Conservation (phyloP, 2,797 vertebrate species). For the Sternotherus odoratus region DNA sequence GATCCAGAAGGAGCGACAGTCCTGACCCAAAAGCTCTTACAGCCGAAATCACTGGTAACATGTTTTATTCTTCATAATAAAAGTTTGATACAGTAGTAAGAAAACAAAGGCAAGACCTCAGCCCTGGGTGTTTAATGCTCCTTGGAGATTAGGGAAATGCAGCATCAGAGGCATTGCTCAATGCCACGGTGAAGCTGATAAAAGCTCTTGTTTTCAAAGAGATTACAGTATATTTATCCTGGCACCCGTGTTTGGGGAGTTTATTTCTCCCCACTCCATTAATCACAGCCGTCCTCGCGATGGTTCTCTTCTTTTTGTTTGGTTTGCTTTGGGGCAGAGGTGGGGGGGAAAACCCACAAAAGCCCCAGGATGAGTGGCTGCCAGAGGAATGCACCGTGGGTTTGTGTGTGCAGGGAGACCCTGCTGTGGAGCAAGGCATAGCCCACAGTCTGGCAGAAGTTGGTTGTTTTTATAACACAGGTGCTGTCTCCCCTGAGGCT, state of each 20-base stretch:
- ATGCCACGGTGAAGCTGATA: not conserved
- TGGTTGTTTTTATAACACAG: not conserved
- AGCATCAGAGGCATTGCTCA: not conserved
- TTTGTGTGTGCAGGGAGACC: not conserved
- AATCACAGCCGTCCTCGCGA: constrained; percentile 4
- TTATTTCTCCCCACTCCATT: not conserved
- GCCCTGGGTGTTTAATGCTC: not conserved
- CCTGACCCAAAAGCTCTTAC: rapidly evolving
- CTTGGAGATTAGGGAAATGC: not conserved
- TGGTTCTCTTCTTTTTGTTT: not conserved
- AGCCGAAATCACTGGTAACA: rapidly evolving
- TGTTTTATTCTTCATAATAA: rapidly evolving
- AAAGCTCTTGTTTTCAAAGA: constrained; percentile 13
- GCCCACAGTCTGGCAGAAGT: not conserved
- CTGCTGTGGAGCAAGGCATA: not conserved
- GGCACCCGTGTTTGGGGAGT: not conserved
- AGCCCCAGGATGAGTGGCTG: not conserved
- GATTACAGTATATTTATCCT: not conserved
- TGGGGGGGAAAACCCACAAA: not conserved
- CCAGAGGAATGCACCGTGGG: not conserved
- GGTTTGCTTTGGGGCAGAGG: not conserved
- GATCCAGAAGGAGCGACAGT: rapidly evolving
- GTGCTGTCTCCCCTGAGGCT: not conserved
- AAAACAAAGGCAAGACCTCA: not conserved
- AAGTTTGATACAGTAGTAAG: not conserved